A percentile compares a stretch with the other conserved stretches of the same genome.
Evolutionary conservation across 2,113 vertebrate species (phyloP).

Genomic region (Chaetodon trifascialis): DNA sequence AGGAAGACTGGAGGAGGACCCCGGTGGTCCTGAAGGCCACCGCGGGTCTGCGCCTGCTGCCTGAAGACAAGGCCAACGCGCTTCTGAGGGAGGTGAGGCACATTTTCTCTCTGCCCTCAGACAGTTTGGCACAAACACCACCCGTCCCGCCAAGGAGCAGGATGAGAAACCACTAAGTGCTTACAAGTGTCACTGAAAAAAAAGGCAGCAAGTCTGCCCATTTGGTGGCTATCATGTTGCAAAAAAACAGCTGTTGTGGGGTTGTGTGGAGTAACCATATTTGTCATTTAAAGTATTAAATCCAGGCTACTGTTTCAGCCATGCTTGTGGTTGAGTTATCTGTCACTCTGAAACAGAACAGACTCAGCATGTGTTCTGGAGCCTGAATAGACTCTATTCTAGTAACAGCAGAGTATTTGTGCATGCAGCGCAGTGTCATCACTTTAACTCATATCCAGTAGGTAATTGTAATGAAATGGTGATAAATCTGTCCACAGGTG

Average conservation of each 20-base stretch:
- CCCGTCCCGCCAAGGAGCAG: constrained; percentile 67
- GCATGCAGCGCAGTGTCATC: neutral
- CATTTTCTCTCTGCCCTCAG: constrained; percentile 71
- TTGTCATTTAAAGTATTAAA: constrained; percentile 82
- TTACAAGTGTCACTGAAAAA: constrained; percentile 80
- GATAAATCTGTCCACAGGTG: constrained; percentile 83
- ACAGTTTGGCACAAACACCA: constrained; percentile 75
- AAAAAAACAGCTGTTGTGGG: constrained; percentile 85
- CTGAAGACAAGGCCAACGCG: constrained; percentile 90
- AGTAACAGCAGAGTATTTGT: neutral
- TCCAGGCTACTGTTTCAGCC: constrained; percentile 77
- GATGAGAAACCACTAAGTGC: constrained; percentile 82
- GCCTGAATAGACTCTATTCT: constrained; percentile 7
- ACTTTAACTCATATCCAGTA: neutral
- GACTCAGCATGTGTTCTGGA: constrained; percentile 23
- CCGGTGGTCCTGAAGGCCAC: constrained; percentile 97
- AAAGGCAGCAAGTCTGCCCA: constrained; percentile 73
- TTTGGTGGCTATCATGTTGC: constrained; percentile 76
- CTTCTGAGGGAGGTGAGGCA: constrained; percentile 90
- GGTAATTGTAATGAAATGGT: neutral
- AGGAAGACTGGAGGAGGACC: constrained; percentile 91
- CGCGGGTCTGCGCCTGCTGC: constrained; percentile 92
- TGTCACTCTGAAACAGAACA: constrained; percentile 66
- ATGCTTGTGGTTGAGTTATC: constrained; percentile 73
- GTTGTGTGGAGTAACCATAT: constrained; percentile 81